Evolutionary conservation across 2,888 invertebrate genomes (phyloP).

Genomic region (Seira musarum): DNA sequence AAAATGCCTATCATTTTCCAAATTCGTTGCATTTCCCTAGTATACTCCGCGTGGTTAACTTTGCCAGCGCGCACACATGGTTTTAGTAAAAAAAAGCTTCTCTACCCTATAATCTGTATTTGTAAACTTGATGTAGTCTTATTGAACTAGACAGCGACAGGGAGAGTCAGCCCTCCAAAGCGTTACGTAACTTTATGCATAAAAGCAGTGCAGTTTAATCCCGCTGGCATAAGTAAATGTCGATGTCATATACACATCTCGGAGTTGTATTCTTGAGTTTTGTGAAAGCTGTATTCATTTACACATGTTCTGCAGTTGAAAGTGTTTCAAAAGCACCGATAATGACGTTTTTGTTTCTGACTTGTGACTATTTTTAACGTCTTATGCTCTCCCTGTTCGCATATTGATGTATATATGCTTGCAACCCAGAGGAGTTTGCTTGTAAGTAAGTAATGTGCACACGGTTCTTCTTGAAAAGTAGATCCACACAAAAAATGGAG

Average conservation of each 20-base stretch:
- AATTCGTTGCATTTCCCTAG: not conserved
- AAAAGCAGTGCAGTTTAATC: not conserved
- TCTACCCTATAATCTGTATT: not conserved
- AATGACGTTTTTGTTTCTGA: no score
- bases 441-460: no score
- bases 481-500: no score
- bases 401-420: no score
- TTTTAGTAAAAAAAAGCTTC: not conserved
- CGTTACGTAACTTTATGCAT: no score
- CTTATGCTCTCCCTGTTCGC: conserved; percentile 30
- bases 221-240: not conserved
- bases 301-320: no score
- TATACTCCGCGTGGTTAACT: not conserved
- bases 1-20: not conserved
- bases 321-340: conserved; percentile 67
- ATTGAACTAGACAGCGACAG: not conserved
- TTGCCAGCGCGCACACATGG: not conserved
- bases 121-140: not conserved
- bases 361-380: conserved; percentile 66
- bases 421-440: no score
- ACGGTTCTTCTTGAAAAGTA: no score
- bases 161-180: no score
- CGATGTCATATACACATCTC: no score
- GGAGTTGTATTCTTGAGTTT: not conserved
- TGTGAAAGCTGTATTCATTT: no score